Percentiles rank a stretch among this genome's conserved stretches.
phyloP scores from a whole-genome alignment of 1,140 invertebrate species.

The Muscidifurax raptorellus region DNA sequence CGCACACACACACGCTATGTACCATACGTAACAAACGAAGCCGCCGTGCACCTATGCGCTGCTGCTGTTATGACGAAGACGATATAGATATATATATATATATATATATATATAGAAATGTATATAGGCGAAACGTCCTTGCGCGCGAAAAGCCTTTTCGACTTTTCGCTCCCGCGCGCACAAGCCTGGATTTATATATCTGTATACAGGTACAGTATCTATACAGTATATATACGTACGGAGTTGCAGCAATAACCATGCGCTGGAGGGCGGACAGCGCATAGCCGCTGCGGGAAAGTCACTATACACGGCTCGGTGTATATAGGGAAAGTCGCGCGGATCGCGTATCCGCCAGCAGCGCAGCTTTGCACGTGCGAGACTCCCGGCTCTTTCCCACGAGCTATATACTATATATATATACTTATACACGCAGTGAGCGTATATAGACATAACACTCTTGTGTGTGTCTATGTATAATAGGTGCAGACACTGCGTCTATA shows the following conservation, averaged over 20 bases:
- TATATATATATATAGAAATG: too few relatives aligned
- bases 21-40: neutral
- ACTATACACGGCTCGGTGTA: neutral
- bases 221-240: neutral
- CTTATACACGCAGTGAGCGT: neutral
- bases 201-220: too few relatives aligned
- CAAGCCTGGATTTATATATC: too few relatives aligned
- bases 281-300: constrained; percentile 31
- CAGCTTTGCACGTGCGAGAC: constrained; percentile 13
- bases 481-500: too few relatives aligned
- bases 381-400: constrained; percentile 18
- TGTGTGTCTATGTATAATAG: too few relatives aligned
- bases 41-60: too few relatives aligned
- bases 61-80: neutral
- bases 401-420: neutral
- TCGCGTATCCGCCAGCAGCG: constrained; percentile 41
- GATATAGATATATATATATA: too few relatives aligned
- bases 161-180: neutral
- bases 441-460: neutral
- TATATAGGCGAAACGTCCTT: constrained; percentile 4
- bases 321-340: constrained; percentile 31
- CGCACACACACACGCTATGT: too few relatives aligned
- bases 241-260: neutral
- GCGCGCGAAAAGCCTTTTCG: constrained; percentile 14
- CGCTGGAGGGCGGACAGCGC: constrained; percentile 39